Conservation (phyloP, 2,888 invertebrate species). For the Eledona agricola region DNA sequence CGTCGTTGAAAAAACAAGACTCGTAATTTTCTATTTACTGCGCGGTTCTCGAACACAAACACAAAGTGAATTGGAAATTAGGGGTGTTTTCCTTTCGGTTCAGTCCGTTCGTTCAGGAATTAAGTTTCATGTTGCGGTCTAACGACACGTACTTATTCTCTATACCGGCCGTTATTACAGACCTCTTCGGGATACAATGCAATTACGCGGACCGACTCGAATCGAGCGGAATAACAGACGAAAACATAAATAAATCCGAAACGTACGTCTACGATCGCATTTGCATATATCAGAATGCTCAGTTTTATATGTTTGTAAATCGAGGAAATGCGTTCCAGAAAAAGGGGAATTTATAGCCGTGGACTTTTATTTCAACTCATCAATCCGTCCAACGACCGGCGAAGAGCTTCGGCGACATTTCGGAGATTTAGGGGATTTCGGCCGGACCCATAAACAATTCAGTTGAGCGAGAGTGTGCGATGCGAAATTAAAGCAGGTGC, state of each 20-base stretch:
- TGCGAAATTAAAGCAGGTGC: too few relatives aligned
- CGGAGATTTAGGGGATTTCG: too few relatives aligned
- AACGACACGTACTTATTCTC: conserved; percentile 29
- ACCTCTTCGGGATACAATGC: conserved; percentile 21
- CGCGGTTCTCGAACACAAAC: conserved; percentile 22
- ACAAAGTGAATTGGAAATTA: conserved; percentile 36
- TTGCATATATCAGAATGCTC: conserved; percentile 23
- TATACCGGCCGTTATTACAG: conserved; percentile 25
- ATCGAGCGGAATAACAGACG: conserved; percentile 21
- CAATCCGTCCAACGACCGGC: too few relatives aligned
- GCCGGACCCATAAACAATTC: too few relatives aligned
- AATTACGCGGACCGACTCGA: conserved; percentile 23
- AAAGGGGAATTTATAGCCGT: conserved; percentile 14
- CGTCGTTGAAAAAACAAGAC: conserved; percentile 18
- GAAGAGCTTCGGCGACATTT: too few relatives aligned
- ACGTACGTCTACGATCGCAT: conserved; percentile 23
- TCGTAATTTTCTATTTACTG: conserved; percentile 24
- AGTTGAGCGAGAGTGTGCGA: too few relatives aligned
- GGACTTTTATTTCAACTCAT: conserved; percentile 24
- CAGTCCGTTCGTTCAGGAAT: conserved; percentile 32
- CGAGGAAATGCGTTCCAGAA: conserved; percentile 5
- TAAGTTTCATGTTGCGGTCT: conserved; percentile 23
- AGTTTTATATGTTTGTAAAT: conserved; percentile 25
- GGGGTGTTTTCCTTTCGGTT: conserved; percentile 31
- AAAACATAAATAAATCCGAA: conserved; percentile 27